These are phyloP conservation scores for Euphydryas editha DNA, from an alignment of 2,888 invertebrate genomes.

Conservation along the genomic window DNA sequence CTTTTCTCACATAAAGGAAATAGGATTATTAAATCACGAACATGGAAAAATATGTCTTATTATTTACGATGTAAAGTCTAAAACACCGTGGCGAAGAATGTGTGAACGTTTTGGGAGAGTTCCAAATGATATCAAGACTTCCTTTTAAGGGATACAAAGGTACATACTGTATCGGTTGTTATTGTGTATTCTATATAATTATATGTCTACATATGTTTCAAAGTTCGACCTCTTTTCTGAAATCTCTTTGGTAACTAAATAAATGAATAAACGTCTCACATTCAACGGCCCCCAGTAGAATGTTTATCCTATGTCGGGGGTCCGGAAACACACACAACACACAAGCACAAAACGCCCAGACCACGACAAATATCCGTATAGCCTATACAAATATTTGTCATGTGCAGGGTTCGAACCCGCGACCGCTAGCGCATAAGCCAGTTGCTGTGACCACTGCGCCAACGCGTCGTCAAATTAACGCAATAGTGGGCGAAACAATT, in stretches of 20 bases:
- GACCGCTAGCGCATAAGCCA: too few species aligned
- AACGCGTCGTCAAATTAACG: too few species aligned
- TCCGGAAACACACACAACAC: too few species aligned
- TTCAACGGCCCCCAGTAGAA: too few species aligned
- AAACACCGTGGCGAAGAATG: not conserved
- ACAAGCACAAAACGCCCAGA: too few species aligned
- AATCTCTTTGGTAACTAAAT: not conserved
- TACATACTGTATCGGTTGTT: constrained; percentile 37
- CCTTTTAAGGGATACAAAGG: constrained; percentile 20
- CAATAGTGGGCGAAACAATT: not conserved
- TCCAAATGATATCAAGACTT: constrained; percentile 51
- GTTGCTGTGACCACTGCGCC: too few species aligned
- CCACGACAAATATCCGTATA: too few species aligned
- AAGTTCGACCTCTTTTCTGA: not conserved
- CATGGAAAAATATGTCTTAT: constrained; percentile 26
- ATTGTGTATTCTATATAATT: not conserved
- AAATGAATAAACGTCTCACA: not conserved
- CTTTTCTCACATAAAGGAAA: constrained; percentile 30
- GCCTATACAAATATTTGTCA: too few species aligned
- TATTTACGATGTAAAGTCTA: not conserved
- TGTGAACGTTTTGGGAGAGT: constrained; percentile 46
- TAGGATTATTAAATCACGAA: constrained; percentile 4
- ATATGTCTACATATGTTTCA: not conserved
- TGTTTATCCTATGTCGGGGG: too few species aligned
- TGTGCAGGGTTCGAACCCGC: too few species aligned